A percentile compares a stretch with the other conserved stretches of the same genome.
Evolutionary conservation across 2,797 vertebrate genomes (phyloP).

Genomic region (Tympanoctomys barrerae): DNA sequence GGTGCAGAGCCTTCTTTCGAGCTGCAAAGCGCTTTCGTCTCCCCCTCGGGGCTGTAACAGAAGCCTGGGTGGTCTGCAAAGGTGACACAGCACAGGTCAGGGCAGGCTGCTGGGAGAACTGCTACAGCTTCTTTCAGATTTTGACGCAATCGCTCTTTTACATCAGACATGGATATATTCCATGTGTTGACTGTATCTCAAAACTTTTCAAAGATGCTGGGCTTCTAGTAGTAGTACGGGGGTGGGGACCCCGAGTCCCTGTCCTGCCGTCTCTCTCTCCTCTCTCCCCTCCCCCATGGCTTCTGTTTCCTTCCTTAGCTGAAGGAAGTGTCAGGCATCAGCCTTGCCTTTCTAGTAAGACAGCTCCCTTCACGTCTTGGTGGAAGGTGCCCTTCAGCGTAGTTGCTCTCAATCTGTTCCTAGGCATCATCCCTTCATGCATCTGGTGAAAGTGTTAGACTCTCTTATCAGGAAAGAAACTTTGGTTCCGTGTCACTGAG

Average conservation of each 20-base stretch:
- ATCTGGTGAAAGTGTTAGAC: background rate
- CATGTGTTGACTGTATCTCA: background rate
- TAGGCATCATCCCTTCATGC: background rate
- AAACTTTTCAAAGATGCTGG: background rate
- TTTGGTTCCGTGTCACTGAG: background rate
- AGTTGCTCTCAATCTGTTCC: background rate
- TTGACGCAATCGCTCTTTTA: background rate
- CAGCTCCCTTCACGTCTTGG: fast-evolving
- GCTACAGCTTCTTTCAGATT: fast-evolving
- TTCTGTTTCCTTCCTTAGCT: background rate
- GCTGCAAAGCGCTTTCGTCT: conserved; percentile 89
- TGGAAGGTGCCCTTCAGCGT: too few relatives aligned
- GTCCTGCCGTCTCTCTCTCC: too few relatives aligned
- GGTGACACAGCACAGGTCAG: conserved; percentile 27
- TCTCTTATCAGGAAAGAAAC: background rate
- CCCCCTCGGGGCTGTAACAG: conserved; percentile 93
- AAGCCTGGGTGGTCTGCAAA: conserved; percentile 95
- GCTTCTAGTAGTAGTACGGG: background rate
- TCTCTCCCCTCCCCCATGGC: background rate
- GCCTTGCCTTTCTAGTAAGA: background rate
- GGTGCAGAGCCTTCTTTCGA: conserved; percentile 92
- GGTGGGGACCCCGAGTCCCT: background rate
- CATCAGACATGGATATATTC: background rate
- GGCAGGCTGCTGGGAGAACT: fast-evolving
- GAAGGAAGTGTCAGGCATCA: background rate